Evolutionary conservation across 2,113 vertebrate species (phyloP).

Genomic region (Vidua chalybeata): DNA sequence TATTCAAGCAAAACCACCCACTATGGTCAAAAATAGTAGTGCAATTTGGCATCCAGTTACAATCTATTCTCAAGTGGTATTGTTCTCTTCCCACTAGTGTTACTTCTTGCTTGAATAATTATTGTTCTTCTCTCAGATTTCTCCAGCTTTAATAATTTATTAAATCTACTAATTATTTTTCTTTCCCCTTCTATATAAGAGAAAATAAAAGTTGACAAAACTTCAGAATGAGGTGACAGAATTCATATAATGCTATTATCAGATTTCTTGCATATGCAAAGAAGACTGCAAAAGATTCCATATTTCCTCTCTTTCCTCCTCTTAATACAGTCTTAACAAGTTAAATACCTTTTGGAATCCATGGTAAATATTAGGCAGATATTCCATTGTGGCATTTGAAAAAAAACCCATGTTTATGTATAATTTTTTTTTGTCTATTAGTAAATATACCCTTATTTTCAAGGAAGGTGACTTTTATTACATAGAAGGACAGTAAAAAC

Average conservation of each 20-base stretch:
- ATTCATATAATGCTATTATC: neutral
- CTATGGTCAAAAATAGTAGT: neutral
- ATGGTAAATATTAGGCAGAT: neutral
- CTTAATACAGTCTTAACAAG: neutral
- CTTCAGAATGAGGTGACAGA: neutral
- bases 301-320: neutral
- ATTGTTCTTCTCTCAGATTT: neutral
- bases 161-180: neutral
- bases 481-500: neutral
- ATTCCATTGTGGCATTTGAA: neutral
- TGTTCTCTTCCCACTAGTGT: neutral
- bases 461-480: neutral
- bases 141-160: neutral
- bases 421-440: neutral
- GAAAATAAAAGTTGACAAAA: neutral
- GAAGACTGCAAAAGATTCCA: neutral
- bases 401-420: fast-evolving
- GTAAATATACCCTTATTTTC: neutral
- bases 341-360: neutral
- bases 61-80: neutral
- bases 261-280: neutral
- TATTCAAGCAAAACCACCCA: neutral
- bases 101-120: neutral
- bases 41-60: neutral
- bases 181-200: neutral